These are phyloP conservation scores for Julus scanicus DNA, from an alignment of 2,888 invertebrate species.

Conservation along the genomic window DNA sequence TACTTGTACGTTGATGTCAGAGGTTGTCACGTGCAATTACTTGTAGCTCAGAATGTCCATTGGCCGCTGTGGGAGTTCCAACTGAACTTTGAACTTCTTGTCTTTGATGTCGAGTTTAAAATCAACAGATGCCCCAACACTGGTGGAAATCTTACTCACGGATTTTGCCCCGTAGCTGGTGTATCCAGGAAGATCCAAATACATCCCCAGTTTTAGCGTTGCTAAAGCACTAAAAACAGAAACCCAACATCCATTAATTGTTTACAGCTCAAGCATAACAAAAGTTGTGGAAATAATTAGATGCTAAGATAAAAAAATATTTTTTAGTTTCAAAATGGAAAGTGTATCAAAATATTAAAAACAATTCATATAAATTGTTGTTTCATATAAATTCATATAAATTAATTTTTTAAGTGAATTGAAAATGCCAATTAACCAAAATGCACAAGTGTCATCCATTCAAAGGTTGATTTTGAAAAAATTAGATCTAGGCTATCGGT, in stretches of 20 bases:
- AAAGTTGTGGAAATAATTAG: no score
- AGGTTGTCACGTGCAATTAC: not conserved
- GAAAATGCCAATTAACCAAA: no score
- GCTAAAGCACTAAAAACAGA: not conserved
- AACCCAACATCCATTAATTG: no score
- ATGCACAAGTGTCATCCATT: no score
- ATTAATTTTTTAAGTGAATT: no score
- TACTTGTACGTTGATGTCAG: not conserved
- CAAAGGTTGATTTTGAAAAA: no score
- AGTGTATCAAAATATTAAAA: no score
- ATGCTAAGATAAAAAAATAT: no score
- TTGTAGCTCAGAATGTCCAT: not conserved
- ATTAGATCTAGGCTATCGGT: no score
- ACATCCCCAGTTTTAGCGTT: not conserved
- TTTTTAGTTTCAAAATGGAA: no score
- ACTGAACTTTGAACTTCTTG: constrained; percentile 6
- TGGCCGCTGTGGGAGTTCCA: not conserved
- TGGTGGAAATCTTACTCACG: not conserved
- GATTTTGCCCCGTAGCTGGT: not conserved
- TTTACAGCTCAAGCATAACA: not conserved
- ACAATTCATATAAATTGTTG: no score
- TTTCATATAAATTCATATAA: no score
- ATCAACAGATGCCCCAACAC: not conserved
- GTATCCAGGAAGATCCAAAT: not conserved
- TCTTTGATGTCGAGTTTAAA: not conserved